These are phyloP conservation scores for cattle (Bos taurus) DNA, from an alignment of 2,113 vertebrate genomes.

Conservation along the genomic window DNA sequence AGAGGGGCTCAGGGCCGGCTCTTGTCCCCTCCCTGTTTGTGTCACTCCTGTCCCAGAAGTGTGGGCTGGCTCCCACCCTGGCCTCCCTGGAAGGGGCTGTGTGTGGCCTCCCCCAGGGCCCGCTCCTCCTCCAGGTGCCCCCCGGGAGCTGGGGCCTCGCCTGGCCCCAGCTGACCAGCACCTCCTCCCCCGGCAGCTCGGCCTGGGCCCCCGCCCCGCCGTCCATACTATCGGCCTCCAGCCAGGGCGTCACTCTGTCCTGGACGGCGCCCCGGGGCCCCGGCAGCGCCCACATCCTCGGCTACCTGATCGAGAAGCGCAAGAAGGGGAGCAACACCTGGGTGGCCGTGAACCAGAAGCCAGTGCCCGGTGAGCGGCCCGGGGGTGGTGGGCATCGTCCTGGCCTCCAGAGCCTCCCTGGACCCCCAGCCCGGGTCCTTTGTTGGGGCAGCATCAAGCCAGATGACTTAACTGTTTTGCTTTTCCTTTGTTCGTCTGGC, in stretches of 20 bases:
- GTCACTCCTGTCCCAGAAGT: not conserved
- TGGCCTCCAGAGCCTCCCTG: not conserved
- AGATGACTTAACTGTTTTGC: not conserved
- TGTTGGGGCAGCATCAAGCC: accelerated
- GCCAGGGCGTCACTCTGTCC: slow-evolving; percentile 81
- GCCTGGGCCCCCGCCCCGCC: slow-evolving; percentile 86
- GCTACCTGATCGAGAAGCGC: slow-evolving; percentile 90
- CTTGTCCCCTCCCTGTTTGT: not conserved
- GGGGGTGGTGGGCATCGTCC: accelerated
- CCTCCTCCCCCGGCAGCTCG: slow-evolving; percentile 77
- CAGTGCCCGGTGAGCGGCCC: slow-evolving; percentile 79
- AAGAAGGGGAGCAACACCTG: slow-evolving; percentile 89
- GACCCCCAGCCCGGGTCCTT: accelerated
- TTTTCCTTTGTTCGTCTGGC: not conserved
- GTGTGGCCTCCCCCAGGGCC: no score
- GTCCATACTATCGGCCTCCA: slow-evolving; percentile 83
- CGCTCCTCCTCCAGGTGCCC: not conserved
- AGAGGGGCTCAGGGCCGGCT: not conserved
- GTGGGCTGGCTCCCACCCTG: not conserved
- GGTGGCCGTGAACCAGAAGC: slow-evolving; percentile 81
- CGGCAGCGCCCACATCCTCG: slow-evolving; percentile 82
- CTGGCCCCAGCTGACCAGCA: not conserved
- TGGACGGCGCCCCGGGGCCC: slow-evolving; percentile 86
- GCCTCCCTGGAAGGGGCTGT: not conserved
- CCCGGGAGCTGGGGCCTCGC: not conserved